Base-by-base conservation (phyloP, 2,113 vertebrate genomes). In the Cacatua alba region DNA sequence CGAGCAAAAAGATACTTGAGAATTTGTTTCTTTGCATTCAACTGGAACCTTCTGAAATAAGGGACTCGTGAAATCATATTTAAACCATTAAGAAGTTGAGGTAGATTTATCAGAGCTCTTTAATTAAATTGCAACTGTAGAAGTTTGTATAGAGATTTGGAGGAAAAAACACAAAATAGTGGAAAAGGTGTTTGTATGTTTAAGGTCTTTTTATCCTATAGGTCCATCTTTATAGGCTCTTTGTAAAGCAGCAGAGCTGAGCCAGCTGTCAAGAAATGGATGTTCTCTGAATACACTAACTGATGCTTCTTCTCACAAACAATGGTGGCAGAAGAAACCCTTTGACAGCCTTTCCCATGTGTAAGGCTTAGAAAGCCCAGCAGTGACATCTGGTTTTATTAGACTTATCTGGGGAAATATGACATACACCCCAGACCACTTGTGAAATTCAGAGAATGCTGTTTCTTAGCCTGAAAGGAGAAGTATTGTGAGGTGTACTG, bases 281-380 rank as follows among this genome's bases (percentile, higher is more conserved):
- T 68, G 55, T 94, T 91, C 68, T 78, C 74, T 83, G 31, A 88
- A 86, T 70, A 74, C 63, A 59, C 80, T 74, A 52, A 64, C 64
- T 84, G 59, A 59, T 59, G n/a, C 33, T 59, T 35, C 33, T 59
- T 59, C 57, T 24, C 77, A 63, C 72, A 63, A 62, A 63, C 64
- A 35, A 17, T 69, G 49, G 12, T 37, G 49, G 46, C 77, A 84
- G 72, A 62, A 59, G 33, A 67, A 88, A 74, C 6, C 9, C 3
- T 26, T 43, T 25, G 46, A 41, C 43, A 90, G 37, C 60, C 25
- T 70, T 78, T 86, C 23, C 64, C 33, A 52, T 70, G 51, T 43
- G 23, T 51, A 67, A 75, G 37, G 41, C 68, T 88, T 67, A 55
- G 68, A 74, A 90, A 94, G 60, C 46, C 52, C 75, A 65, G 9